A percentile compares a stretch with the other conserved stretches of the same genome.
phyloP scores from a whole-genome alignment of 2,797 vertebrate genomes.

The Bradypodion pumilum region DNA sequence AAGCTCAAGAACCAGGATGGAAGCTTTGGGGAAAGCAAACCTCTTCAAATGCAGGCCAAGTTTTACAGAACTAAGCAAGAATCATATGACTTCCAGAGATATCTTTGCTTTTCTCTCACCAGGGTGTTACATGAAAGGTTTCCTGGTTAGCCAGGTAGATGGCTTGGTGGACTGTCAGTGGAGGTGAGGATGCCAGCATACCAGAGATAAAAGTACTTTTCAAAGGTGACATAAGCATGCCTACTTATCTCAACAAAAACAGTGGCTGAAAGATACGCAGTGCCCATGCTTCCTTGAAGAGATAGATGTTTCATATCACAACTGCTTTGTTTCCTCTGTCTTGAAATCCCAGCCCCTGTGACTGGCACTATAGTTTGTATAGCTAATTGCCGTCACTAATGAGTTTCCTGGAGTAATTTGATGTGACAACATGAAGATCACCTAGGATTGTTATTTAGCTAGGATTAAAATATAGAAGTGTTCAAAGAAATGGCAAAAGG shows the following conservation, averaged over 20 bases:
- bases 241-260: slow-evolving; percentile 29
- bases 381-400: slow-evolving; percentile 42
- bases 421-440: slow-evolving; percentile 33
- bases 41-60: slow-evolving; percentile 1
- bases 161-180: slow-evolving; percentile 13
- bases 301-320: background rate
- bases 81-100: background rate
- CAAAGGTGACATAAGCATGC: slow-evolving; percentile 10
- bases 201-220: slow-evolving; percentile 25
- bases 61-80: slow-evolving; percentile 14
- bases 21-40: slow-evolving; percentile 13
- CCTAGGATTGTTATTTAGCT: slow-evolving; percentile 18
- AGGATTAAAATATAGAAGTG: slow-evolving; percentile 51
- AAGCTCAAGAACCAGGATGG: background rate
- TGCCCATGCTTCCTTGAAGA: background rate
- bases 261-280: background rate
- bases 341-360: slow-evolving; percentile 34
- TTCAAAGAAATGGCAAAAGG: slow-evolving; percentile 13
- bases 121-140: background rate
- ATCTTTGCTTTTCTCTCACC: background rate
- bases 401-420: slow-evolving; percentile 10
- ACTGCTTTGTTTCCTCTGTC: slow-evolving; percentile 39
- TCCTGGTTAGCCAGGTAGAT: slow-evolving; percentile 26
- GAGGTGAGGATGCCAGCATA: slow-evolving; percentile 8
- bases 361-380: slow-evolving; percentile 26